Evolutionary conservation across 2,113 vertebrate species (phyloP).

Genomic region (Hypanus sabinus): DNA sequence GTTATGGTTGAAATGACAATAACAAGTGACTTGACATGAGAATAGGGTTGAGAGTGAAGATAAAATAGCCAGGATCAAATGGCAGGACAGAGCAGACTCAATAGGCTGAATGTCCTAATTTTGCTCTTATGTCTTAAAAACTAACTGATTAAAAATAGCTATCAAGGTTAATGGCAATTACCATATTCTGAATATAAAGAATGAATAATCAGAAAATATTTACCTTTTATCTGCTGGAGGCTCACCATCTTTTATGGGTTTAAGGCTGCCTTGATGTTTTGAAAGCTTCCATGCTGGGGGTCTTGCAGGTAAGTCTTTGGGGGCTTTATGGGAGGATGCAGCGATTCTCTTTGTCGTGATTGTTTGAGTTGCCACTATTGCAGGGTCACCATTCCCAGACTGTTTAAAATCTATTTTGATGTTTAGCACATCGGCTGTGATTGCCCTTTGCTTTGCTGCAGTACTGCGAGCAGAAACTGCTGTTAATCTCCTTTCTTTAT

Average conservation of each 20-base stretch:
- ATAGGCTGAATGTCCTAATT: too few species aligned
- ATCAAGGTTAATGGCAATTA: not conserved
- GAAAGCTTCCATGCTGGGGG: not conserved
- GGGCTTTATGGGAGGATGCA: not conserved
- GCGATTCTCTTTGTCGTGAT: not conserved
- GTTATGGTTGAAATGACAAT: too few species aligned
- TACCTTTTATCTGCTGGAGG: conserved; percentile 70
- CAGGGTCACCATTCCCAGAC: not conserved
- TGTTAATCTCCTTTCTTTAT: not conserved
- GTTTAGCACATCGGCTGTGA: not conserved
- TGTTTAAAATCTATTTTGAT: not conserved
- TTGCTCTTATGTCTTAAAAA: too few species aligned
- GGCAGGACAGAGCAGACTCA: too few species aligned
- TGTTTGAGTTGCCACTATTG: not conserved
- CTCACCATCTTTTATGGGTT: conserved; percentile 54
- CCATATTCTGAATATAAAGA: not conserved
- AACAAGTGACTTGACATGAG: too few species aligned
- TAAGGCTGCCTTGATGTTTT: conserved; percentile 42
- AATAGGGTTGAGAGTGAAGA: too few species aligned
- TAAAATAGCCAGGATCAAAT: too few species aligned
- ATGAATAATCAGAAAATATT: not conserved
- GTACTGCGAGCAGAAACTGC: not conserved
- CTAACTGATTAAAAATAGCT: too few species aligned
- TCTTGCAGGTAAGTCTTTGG: not conserved
- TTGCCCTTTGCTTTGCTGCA: not conserved